A percentile compares a stretch with the other conserved stretches of the same genome.
Conservation (phyloP, 2,797 vertebrate species). For the Buceros bicornis region DNA sequence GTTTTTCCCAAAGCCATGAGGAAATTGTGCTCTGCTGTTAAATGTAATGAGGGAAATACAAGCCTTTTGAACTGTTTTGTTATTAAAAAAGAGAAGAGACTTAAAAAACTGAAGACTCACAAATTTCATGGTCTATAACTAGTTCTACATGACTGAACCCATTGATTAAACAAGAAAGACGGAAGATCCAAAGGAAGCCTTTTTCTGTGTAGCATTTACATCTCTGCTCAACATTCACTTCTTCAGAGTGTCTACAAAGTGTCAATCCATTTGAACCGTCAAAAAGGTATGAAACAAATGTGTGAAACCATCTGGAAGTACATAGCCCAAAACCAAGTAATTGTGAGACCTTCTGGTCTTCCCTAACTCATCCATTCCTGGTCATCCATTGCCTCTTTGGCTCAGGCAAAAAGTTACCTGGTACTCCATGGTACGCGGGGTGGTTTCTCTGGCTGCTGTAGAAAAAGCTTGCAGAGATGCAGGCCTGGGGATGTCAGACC, state of each 20-base stretch:
- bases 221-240: neutral
- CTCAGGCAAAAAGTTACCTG: neutral
- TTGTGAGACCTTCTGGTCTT: neutral
- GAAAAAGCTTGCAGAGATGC: neutral
- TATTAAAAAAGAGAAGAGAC: neutral
- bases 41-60: neutral
- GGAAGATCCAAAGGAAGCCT: neutral
- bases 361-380: neutral
- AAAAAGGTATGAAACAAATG: neutral
- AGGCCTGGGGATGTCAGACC: neutral
- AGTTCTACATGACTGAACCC: neutral
- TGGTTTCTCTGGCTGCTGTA: neutral
- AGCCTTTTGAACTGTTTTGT: neutral
- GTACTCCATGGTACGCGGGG: fast-evolving
- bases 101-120: neutral
- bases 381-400: neutral
- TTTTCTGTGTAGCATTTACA: neutral
- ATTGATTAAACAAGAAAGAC: neutral
- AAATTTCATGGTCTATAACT: neutral
- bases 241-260: neutral
- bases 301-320: neutral
- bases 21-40: neutral
- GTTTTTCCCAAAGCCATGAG: neutral
- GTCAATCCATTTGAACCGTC: neutral
- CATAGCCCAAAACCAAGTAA: neutral